Conservation (phyloP, 2,888 invertebrate genomes). For the Eumerus sabulonum region DNA sequence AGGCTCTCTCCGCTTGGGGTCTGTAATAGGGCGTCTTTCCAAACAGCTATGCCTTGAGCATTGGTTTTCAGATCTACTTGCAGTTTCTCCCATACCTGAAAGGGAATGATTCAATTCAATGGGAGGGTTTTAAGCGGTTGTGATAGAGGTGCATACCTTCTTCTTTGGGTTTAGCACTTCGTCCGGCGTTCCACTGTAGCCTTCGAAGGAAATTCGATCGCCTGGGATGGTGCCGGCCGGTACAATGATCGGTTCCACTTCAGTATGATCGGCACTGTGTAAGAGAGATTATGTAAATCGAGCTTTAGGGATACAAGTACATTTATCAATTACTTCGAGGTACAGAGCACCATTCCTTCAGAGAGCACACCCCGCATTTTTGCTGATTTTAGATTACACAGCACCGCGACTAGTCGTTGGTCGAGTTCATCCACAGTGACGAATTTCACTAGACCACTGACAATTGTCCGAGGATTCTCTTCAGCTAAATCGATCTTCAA, state of each 20-base stretch:
- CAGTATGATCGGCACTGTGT: constrained; percentile 85
- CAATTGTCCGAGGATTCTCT: constrained; percentile 84
- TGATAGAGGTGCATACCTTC: constrained; percentile 85
- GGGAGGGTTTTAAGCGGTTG: background rate
- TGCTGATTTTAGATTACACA: constrained; percentile 97
- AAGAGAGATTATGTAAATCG: no score
- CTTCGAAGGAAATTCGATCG: constrained; percentile 90
- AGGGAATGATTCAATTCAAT: background rate
- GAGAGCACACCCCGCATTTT: constrained; percentile 97
- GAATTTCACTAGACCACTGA: constrained; percentile 95
- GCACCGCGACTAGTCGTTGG: constrained; percentile 92
- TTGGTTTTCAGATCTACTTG: constrained; percentile 89
- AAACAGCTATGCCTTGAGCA: constrained; percentile 86
- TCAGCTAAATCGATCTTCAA: constrained; percentile 95
- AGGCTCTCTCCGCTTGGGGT: constrained; percentile 87
- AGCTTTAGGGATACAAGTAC: no score
- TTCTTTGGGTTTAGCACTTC: constrained; percentile 95
- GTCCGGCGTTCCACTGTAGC: constrained; percentile 90
- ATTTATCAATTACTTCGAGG: constrained; percentile 85
- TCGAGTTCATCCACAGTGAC: constrained; percentile 94
- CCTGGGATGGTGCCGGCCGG: constrained; percentile 89
- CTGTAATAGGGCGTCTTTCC: constrained; percentile 90
- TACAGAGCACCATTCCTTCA: constrained; percentile 96
- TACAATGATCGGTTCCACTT: constrained; percentile 91
- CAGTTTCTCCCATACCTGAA: constrained; percentile 90